A percentile compares a stretch with the other conserved stretches of the same genome.
Evolutionary conservation across 2,113 vertebrate species (phyloP).

Genomic region (Chionis minor): DNA sequence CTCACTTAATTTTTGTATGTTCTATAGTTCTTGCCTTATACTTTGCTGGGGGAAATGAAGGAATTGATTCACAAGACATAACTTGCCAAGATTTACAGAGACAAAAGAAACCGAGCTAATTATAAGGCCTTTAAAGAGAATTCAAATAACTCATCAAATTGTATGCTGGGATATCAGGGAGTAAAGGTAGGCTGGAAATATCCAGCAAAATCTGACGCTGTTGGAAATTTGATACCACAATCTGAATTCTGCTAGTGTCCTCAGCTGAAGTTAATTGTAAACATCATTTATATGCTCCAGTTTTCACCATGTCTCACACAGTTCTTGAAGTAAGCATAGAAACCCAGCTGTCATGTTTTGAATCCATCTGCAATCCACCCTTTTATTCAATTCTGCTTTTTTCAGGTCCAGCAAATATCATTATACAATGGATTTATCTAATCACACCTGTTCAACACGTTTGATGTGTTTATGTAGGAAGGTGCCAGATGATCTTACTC

Average conservation of each 20-base stretch:
- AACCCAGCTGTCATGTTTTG: not conserved
- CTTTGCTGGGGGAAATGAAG: not conserved
- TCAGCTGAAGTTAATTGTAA: not conserved
- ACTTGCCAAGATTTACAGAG: conserved; percentile 4
- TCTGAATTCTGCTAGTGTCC: not conserved
- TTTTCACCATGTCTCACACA: not conserved
- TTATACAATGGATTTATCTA: not conserved
- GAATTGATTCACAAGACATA: not conserved
- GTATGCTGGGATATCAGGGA: not conserved
- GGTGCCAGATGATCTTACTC: not conserved
- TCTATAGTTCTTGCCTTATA: not conserved
- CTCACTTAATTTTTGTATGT: not conserved
- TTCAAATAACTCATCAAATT: not conserved
- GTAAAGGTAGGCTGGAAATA: not conserved
- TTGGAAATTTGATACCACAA: not conserved
- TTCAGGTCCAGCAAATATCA: not conserved
- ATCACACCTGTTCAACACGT: not conserved
- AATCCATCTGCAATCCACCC: not conserved
- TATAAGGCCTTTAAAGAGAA: not conserved
- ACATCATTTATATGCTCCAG: not conserved
- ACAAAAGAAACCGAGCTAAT: conserved; percentile 7
- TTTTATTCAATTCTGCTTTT: not conserved
- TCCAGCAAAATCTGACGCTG: not conserved
- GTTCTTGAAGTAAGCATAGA: not conserved
- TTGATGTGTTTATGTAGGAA: not conserved